These are phyloP conservation scores for Caenorhabditis sp. DNA, from an alignment of 2,888 invertebrate species.

Conservation along the genomic window DNA sequence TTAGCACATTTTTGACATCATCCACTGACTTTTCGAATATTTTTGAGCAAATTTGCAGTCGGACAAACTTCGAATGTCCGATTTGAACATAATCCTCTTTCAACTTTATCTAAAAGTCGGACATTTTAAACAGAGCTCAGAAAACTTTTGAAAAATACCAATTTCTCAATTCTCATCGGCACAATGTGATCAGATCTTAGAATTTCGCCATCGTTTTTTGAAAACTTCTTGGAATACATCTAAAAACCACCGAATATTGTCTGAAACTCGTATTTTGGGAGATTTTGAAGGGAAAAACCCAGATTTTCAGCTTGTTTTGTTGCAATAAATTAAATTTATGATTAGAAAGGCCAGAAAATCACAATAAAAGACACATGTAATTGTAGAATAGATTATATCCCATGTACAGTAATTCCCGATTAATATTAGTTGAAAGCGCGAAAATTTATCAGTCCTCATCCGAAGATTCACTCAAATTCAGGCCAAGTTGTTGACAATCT, in stretches of 20 bases:
- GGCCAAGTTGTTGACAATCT: slow-evolving; percentile 32
- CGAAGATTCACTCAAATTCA: slow-evolving; percentile 53
- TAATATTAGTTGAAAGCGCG: too few relatives aligned
- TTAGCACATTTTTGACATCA: neutral
- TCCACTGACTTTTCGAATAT: neutral
- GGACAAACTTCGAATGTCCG: neutral
- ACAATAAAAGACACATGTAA: too few relatives aligned
- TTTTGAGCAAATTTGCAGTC: neutral
- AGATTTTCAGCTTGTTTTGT: neutral
- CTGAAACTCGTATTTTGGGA: neutral
- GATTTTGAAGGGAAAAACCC: neutral
- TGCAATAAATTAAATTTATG: neutral
- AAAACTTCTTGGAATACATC: neutral
- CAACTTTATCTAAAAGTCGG: neutral
- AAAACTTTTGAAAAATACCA: slow-evolving; percentile 1
- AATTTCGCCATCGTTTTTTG: neutral
- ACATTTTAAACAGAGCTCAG: neutral
- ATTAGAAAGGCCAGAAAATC: too few relatives aligned
- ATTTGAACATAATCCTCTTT: neutral
- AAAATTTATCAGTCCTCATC: slow-evolving; percentile 35
- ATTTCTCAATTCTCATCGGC: neutral
- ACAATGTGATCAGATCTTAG: slow-evolving; percentile 5
- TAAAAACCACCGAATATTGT: too few relatives aligned
- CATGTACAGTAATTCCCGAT: too few relatives aligned
- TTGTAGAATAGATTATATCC: too few relatives aligned